Evolutionary conservation across 2,113 vertebrate genomes (phyloP), one percentile per base, ranked within the genome.

Genomic region (Leiothrix lutea): DNA sequence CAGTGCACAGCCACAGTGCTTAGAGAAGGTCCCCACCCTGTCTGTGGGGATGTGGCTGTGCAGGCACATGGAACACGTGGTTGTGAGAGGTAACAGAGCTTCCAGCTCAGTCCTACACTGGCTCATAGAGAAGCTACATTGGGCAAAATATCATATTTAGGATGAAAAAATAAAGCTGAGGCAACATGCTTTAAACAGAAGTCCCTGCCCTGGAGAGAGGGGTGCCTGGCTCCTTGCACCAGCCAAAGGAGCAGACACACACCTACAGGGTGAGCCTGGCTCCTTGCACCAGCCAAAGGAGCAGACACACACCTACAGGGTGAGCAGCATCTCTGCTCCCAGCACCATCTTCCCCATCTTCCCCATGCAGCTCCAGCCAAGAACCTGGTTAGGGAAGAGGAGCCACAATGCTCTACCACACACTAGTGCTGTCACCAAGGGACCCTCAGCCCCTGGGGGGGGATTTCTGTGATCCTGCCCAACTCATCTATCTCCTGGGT

Each of bases 331-430:
- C 38, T 53, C 24, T 40, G n/a, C 36, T 21, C 25, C 57, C 31
- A 1, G 5, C 35, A 28, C 28, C 11, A 1, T 7, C 47, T 1
- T 10, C 11, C 9, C 7, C 26, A 31, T 17, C 47, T 25, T 71
- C 67, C 40, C 12, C 48, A 3, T 1, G 38, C 53, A 60, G 47
- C 53, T 71, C n/a, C 31, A 11, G 42, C 16, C 14, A 4, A 56
- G 42, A 45, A 18, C 14, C 51, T 0, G 48, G 67, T 18, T 69
- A 26, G 25, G 70, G 8, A 26, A 61, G n/a, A 25, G n/a, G 15
- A 78, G 60, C 11, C 11, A 14, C 19, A 48, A 4, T 18, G 42
- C 20, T 29, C 45, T 36, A 33, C 15, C 56, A 7, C 57, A 11
- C 8, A 1, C 33, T 54, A 5, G 18, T 2, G 11, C 36, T 16